Evolutionary conservation across 2,797 vertebrate species (phyloP), one percentile per base, ranked within the genome.

Genomic region (Eidolon dupreanum): DNA sequence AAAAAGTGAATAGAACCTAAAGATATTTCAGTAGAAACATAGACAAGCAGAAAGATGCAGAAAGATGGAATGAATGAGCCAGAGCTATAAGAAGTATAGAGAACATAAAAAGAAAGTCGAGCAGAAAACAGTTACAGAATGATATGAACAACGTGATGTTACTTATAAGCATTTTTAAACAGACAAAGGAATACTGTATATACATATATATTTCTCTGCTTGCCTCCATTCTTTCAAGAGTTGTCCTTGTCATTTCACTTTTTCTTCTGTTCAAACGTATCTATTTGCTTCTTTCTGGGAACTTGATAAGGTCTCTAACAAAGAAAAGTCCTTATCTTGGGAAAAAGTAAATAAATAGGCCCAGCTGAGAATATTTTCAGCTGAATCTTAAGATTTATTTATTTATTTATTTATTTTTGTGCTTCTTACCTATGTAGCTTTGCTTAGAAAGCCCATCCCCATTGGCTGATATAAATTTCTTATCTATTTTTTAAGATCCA

Each of bases 401-500:
- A 41, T 41, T 41, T 41, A 41, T 41, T 41, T 41, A 41, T 41
- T 41, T 5, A 41, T 43, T 49, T 49, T 49, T 49, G 49, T 33
- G 7, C 5, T 63, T 13, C 71, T 94, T 81, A 41, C 24, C 75
- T 75, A 15, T 61, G 11, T 24, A 77, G 46, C 73, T 19, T 82
- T 81, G 12, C 68, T 79, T 51, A 87, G 51, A 61, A 70, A 41
- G 36, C 10, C 43, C 2, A 0, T 63, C 31, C 10, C 19, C 28
- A 19, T 49, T 57, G 55, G 20, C 77, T 92, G 77, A 63, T 88
- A 65, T 49, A 94, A 89, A 90, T 94, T 79, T 86, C 68, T 79
- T 73, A 87, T 11, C 28, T 11, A 86, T 86, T 28, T 55, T 85
- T 88, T 79, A 86, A 75, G 70, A 84, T 88, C 33, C 26, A 83